phyloP scores from a whole-genome alignment of 1,140 invertebrate genomes.

The Dreissena rostriformis region DNA sequence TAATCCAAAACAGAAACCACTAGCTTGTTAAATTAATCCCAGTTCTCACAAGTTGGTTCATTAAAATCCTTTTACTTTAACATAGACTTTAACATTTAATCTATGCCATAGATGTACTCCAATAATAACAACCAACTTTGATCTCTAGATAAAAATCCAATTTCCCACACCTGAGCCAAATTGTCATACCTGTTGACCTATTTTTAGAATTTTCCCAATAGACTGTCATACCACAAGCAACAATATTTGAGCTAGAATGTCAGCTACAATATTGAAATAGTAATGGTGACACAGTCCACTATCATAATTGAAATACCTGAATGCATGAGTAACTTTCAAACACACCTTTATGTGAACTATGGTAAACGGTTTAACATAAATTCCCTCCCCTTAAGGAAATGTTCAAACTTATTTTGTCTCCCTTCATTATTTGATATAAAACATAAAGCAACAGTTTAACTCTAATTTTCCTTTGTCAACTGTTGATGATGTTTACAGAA shows the following conservation, averaged over 20 bases:
- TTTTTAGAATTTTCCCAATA: conserved; percentile 47
- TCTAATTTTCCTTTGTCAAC: too few species aligned
- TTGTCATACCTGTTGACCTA: conserved; percentile 48
- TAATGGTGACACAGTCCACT: conserved; percentile 33
- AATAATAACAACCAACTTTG: conserved; percentile 11
- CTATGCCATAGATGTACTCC: background rate
- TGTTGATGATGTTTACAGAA: too few species aligned
- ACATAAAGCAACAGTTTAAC: too few species aligned
- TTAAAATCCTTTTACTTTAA: conserved; percentile 3
- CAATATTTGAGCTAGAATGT: conserved; percentile 35
- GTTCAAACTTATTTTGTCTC: background rate
- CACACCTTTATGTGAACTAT: conserved; percentile 26
- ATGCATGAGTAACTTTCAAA: conserved; percentile 52
- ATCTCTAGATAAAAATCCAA: conserved; percentile 20
- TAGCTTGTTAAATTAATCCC: conserved; percentile 9
- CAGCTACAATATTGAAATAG: conserved; percentile 7
- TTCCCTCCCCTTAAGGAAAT: conserved; percentile 27
- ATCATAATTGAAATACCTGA: conserved; percentile 57
- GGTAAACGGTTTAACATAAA: background rate
- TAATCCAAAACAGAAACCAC: background rate
- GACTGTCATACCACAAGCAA: conserved; percentile 35
- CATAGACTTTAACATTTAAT: background rate
- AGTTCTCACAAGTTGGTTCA: conserved; percentile 10
- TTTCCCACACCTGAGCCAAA: conserved; percentile 51
- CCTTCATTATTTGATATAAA: too few species aligned